Evolutionary conservation across 2,888 invertebrate genomes (phyloP), one percentile per base, ranked within the genome.

Genomic region (Vandiemenella viatica): DNA sequence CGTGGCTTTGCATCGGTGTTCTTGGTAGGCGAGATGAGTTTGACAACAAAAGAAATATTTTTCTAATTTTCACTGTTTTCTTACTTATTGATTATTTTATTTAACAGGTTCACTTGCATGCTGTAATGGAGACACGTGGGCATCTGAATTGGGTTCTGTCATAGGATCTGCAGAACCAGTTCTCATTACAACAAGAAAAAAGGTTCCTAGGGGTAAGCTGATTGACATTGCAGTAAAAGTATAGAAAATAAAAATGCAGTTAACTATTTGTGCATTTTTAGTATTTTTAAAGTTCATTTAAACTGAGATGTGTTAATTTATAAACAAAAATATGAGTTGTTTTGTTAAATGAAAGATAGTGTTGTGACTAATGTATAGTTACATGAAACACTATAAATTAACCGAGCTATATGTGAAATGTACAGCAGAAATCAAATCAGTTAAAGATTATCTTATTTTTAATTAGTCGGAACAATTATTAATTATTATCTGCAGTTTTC

Each of bases 81-180:
- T n/a, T n/a, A n/a, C 26, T 8, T 23, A 10, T 32, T 32, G 2
- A 20, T 21, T 42, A 13, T 42, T 20, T 18, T 13, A 7, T 41
- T 52, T 57, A 62, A 37, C 63, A 81, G 81, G 80, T 58, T 74
- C 84, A 0, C 73, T 88, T 59, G 78, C 87, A 13, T 85, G 86
- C 60, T 80, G 82, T 57, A 85, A 83, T 63, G 91, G 90, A 0
- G 92, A 92, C 61, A 92, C 91, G 0, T 88, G 88, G 83, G 86
- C 91, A 43, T 90, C 89, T 32, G 92, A 92, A 67, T 64, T 92
- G 16, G 91, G 89, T 1, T 74, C 82, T 23, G 90, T 86, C 0
- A 62, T 86, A 17, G 76, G 80, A 5, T 67, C 65, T 20, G 66
- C 73, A 0, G 75, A 83, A 53, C 89, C 90, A 4, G 70, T 78